Evolutionary conservation across 23 tunicate genomes (phyloP).

Genomic region (Corella eumyota): DNA sequence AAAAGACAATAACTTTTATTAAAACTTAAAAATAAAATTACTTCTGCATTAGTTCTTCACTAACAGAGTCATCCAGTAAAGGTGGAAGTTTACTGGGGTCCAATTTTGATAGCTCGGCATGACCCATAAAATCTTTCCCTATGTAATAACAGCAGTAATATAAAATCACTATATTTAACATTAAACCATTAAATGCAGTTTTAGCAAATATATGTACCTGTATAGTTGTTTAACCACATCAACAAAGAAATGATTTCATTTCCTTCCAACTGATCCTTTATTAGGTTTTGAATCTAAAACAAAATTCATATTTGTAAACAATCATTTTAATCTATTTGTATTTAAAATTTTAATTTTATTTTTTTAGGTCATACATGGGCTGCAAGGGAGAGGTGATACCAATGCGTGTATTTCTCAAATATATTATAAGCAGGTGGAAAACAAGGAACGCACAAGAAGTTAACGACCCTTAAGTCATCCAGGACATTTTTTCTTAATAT

Average conservation of each 20-base stretch:
- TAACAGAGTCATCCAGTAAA: conserved; percentile 75
- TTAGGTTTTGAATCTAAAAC: background rate
- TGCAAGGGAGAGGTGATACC: conserved; percentile 87
- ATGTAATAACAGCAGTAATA: background rate
- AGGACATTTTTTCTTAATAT: conserved; percentile 47
- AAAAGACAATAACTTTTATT: no score
- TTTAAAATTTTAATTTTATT: no score
- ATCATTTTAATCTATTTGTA: no score
- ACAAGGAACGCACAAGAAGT: conserved; percentile 49
- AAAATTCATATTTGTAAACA: background rate
- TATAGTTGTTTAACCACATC: background rate
- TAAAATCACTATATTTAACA: no score
- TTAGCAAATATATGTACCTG: background rate
- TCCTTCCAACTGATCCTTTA: background rate
- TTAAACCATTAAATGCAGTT: background rate
- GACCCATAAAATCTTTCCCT: conserved; percentile 70
- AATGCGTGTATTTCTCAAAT: conserved; percentile 66
- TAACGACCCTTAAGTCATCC: conserved; percentile 67
- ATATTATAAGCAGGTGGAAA: conserved; percentile 92
- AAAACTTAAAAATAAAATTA: no score
- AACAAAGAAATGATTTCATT: background rate
- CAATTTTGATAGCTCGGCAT: conserved; percentile 32
- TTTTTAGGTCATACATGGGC: conserved; percentile 72
- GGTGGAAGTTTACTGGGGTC: conserved; percentile 52
- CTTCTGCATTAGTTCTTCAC: conserved; percentile 64